Conservation (phyloP, 2,797 vertebrate species). For the Pyrocephalus nanus region DNA sequence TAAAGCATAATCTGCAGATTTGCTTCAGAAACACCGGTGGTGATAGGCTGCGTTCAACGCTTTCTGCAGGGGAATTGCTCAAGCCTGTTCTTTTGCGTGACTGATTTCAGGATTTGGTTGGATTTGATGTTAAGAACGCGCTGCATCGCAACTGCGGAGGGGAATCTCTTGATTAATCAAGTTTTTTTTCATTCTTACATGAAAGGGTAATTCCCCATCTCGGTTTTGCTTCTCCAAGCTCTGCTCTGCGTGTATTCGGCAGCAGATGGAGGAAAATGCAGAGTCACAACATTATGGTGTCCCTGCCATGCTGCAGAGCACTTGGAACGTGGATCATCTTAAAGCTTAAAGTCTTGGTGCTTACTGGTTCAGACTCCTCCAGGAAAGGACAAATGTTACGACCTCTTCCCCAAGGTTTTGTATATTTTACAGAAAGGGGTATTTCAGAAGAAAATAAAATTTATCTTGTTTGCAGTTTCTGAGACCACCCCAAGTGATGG, state of each 20-base stretch:
- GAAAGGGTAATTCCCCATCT: conserved; percentile 42
- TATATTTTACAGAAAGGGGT: neutral
- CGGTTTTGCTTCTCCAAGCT: conserved; percentile 12
- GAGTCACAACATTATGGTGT: conserved; percentile 57
- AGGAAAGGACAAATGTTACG: neutral
- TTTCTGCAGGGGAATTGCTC: neutral
- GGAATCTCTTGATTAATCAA: conserved; percentile 31
- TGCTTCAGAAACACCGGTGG: neutral
- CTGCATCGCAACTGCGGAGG: neutral
- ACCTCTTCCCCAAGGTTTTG: neutral
- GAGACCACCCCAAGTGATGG: neutral
- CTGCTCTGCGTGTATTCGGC: neutral
- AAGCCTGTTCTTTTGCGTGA: neutral
- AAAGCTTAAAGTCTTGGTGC: neutral
- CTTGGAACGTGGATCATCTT: neutral
- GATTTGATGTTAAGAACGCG: neutral
- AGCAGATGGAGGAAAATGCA: conserved; percentile 58
- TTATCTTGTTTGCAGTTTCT: neutral
- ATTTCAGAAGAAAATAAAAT: neutral
- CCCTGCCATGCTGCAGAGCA: neutral
- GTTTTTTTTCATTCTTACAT: conserved; percentile 3
- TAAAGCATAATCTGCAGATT: conserved; percentile 17
- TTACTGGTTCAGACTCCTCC: neutral
- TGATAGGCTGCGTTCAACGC: neutral
- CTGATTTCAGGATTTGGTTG: neutral